Conservation (phyloP, 2,797 vertebrate genomes). For the Nasua narica region DNA sequence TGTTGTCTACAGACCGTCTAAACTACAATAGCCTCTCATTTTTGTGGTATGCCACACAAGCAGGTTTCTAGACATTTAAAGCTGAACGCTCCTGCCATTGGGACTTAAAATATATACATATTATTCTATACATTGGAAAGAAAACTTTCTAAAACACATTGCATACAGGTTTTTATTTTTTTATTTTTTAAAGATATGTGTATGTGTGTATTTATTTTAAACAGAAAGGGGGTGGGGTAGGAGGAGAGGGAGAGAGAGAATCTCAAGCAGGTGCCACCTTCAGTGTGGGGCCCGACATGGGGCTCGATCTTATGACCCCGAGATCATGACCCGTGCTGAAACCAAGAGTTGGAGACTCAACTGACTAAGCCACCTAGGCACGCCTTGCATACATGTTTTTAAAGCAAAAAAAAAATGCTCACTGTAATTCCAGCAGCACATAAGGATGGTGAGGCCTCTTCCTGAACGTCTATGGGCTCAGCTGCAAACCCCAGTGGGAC, state of each 20-base stretch:
- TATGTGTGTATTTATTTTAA: neutral
- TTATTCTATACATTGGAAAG: neutral
- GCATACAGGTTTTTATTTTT: neutral
- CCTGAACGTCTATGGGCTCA: neutral
- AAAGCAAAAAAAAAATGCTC: neutral
- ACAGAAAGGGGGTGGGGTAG: neutral
- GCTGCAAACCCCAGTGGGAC: neutral
- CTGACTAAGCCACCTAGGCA: neutral
- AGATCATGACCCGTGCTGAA: neutral
- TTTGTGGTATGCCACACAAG: neutral
- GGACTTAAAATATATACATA: neutral
- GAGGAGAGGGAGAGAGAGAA: neutral
- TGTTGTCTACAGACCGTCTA: neutral
- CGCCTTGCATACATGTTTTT: neutral
- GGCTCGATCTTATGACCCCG: neutral
- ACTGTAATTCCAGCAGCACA: neutral
- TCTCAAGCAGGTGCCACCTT: neutral
- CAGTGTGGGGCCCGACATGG: neutral
- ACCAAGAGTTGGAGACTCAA: neutral
- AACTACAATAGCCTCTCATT: neutral
- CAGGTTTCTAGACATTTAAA: constrained; percentile 1
- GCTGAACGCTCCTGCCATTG: neutral
- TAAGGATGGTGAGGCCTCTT: neutral
- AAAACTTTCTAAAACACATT: neutral
- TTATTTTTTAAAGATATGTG: neutral